Conservation (phyloP, 2,888 invertebrate genomes). For the Yponomeuta sedellus region DNA sequence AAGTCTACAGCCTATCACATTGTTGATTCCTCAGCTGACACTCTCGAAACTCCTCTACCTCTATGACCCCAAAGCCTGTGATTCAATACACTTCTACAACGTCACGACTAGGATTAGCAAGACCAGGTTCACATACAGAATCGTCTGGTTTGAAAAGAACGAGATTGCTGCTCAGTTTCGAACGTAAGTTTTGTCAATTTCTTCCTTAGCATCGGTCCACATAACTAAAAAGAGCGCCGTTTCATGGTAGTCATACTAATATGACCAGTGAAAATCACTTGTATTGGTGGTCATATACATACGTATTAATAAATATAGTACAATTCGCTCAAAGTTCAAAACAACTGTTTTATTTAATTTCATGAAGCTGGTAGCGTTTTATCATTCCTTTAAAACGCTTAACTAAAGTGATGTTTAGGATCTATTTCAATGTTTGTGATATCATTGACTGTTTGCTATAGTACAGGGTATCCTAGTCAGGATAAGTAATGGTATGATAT, state of each 20-base stretch:
- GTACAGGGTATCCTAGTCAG: too few relatives aligned
- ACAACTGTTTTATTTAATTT: too few relatives aligned
- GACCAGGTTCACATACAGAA: slow-evolving; percentile 26
- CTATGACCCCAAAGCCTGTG: slow-evolving; percentile 56
- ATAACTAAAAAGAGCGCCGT: too few relatives aligned
- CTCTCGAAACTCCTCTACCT: slow-evolving; percentile 56
- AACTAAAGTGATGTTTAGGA: not conserved
- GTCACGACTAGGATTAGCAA: slow-evolving; percentile 31
- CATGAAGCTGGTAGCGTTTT: too few relatives aligned
- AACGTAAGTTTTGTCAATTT: slow-evolving; percentile 31
- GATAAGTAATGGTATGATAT: too few relatives aligned
- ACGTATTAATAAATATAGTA: too few relatives aligned
- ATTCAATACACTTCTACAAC: slow-evolving; percentile 51
- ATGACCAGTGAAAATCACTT: too few relatives aligned
- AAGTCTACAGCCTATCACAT: too few relatives aligned
- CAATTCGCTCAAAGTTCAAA: too few relatives aligned
- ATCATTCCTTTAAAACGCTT: too few relatives aligned
- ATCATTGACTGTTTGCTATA: not conserved
- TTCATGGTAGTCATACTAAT: too few relatives aligned
- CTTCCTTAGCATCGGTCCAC: not conserved
- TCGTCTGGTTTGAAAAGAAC: slow-evolving; percentile 52
- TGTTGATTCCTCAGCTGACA: slow-evolving; percentile 29
- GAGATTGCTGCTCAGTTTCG: slow-evolving; percentile 44
- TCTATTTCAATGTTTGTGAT: not conserved
- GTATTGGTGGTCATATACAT: too few relatives aligned